Evolutionary conservation across 2,797 vertebrate genomes (phyloP).

Genomic region (Lacerta viridis): DNA sequence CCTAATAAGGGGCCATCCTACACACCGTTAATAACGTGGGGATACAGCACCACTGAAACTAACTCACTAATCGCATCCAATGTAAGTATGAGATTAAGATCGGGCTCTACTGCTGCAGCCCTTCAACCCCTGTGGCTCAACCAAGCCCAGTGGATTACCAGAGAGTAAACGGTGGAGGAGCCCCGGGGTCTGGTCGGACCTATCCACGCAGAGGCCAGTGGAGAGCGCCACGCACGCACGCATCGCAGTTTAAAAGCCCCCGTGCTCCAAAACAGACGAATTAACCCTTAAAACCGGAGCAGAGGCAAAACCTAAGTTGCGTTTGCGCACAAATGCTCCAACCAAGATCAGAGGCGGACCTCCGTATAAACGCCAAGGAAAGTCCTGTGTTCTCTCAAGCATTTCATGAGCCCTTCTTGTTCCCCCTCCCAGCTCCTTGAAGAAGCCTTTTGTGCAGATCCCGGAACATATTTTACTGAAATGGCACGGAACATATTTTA

Average conservation of each 20-base stretch:
- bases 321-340: slow-evolving; percentile 68
- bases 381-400: slow-evolving; percentile 65
- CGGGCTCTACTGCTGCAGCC: no score
- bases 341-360: slow-evolving; percentile 56
- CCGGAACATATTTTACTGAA: slow-evolving; percentile 78
- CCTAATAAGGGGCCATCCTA: neutral
- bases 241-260: slow-evolving; percentile 71
- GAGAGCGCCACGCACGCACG: slow-evolving; percentile 59
- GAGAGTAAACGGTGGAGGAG: neutral
- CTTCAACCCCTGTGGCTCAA: neutral
- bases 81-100: neutral
- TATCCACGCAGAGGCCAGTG: no score
- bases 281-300: slow-evolving; percentile 54
- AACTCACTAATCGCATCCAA: neutral
- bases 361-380: slow-evolving; percentile 68
- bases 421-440: slow-evolving; percentile 52
- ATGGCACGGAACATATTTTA: slow-evolving; percentile 76
- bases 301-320: slow-evolving; percentile 69
- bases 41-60: neutral
- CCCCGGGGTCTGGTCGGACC: neutral
- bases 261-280: slow-evolving; percentile 80
- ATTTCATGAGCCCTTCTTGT: slow-evolving; percentile 39
- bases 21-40: neutral
- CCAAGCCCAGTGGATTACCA: neutral
- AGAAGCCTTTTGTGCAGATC: slow-evolving; percentile 75